Percentiles rank a stretch among this genome's conserved stretches.
Evolutionary conservation across 1,140 invertebrate species (phyloP).

Genomic region (Pantala flavescens): DNA sequence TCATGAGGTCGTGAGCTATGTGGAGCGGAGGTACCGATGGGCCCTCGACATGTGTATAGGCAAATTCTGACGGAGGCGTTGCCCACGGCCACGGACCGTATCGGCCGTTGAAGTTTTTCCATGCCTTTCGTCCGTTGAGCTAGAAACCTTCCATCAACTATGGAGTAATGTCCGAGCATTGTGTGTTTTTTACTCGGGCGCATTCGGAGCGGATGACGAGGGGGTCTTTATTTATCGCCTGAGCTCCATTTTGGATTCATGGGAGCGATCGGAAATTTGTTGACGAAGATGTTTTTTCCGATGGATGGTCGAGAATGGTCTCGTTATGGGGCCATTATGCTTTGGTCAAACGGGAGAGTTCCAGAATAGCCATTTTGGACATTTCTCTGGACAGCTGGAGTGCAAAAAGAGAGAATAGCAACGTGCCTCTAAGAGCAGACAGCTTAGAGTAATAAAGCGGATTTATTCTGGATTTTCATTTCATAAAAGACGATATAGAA

Average conservation of each 20-base stretch:
- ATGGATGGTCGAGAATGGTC: background rate
- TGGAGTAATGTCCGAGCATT: background rate
- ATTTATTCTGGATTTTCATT: too few relatives aligned
- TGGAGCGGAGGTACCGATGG: background rate
- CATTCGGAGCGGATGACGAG: too few relatives aligned
- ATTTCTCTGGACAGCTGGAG: too few relatives aligned
- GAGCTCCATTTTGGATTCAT: background rate
- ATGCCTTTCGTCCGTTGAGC: background rate
- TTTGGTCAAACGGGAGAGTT: background rate
- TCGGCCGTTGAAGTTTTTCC: background rate
- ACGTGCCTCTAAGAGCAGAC: too few relatives aligned
- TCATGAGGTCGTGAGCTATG: background rate
- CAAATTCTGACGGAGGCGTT: background rate
- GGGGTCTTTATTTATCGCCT: background rate
- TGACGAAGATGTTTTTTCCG: background rate
- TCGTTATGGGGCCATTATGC: background rate
- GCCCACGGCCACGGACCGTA: background rate
- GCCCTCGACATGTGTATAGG: background rate
- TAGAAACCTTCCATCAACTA: background rate
- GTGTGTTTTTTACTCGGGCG: background rate
- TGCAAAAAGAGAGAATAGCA: too few relatives aligned
- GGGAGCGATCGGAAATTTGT: background rate
- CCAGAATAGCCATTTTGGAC: too few relatives aligned
- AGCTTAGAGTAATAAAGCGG: too few relatives aligned
- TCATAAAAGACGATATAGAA: too few relatives aligned